phyloP scores from a whole-genome alignment of 2,888 invertebrate genomes.

The Drosophila vallismaia region DNA sequence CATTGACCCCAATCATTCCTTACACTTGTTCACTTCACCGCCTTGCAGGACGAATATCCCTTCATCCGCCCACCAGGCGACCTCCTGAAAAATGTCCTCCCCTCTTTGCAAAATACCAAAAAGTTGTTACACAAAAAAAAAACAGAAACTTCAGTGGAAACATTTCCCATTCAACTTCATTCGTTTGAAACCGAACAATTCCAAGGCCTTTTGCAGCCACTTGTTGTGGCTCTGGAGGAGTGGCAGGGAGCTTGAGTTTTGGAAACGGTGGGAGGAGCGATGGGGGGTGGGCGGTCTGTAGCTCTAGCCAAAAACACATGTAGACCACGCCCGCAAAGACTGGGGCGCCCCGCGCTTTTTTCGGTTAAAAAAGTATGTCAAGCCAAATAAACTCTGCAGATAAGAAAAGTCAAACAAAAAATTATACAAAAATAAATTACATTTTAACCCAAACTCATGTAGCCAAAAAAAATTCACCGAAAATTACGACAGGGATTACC shows the following conservation, averaged over 20 bases:
- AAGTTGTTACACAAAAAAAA: constrained; percentile 30
- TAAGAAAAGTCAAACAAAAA: constrained; percentile 40
- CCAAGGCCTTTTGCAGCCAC: constrained; percentile 53
- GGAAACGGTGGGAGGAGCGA: not conserved
- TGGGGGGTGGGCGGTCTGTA: not conserved
- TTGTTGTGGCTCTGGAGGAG: constrained; percentile 52
- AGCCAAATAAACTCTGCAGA: constrained; percentile 30
- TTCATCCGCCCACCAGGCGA: constrained; percentile 1
- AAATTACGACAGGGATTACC: constrained; percentile 24
- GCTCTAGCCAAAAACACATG: constrained; percentile 40
- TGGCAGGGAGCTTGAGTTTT: not conserved
- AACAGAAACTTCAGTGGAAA: constrained; percentile 38
- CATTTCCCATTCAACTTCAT: constrained; percentile 49
- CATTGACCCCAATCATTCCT: constrained; percentile 55
- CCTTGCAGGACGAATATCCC: constrained; percentile 30
- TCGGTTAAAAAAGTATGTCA: constrained; percentile 26
- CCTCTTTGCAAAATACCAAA: constrained; percentile 31
- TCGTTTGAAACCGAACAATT: constrained; percentile 48
- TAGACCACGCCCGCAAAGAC: constrained; percentile 33
- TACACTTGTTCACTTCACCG: constrained; percentile 47
- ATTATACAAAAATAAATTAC: constrained; percentile 43
- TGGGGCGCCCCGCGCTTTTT: not conserved
- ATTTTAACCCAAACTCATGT: constrained; percentile 17
- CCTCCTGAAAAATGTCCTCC: constrained; percentile 24
- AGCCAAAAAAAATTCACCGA: not conserved